Evolutionary conservation across 30 jellyfish, hydroid and myxozoan species (phyloP), one percentile per base, ranked within the genome.

Genomic region (Aurelia coerulea): DNA sequence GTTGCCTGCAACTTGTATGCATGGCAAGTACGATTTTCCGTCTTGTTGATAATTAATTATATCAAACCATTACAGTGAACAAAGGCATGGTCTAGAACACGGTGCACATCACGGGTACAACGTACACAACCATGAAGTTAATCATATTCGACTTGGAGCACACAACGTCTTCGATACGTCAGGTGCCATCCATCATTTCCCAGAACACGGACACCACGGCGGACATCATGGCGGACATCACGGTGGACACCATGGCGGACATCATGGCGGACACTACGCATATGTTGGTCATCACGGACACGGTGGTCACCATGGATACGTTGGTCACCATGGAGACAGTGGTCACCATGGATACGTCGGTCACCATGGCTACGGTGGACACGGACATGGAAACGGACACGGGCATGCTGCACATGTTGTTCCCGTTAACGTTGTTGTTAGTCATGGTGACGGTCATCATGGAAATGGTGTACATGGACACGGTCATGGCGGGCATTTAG

Each of bases 141-240:
- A 59, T 18, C 62, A 58, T 18, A 33, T 10, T 46, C 67, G 39
- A 41, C 73, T 67, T 10, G 68, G 70, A 4, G 32, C 70, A 16
- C 68, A 37, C 42, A 56, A 79, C 10, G 64, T 79, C 10, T 12
- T 37, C 34, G 89, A 79, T 17, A 35, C 79, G 2, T 58, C 34
- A 17, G 66, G 80, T 3, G 80, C 89, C 51, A 39, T 62, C 56
- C 79, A 79, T 51, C 74, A 64, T 10, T 65, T 65, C 74, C 82
- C 75, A 64, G 56, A 51, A 68, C 84, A 81, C 37, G 93, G 86
- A 62, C 92, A 83, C 50, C 78, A 69, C 35, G 86, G 92, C 73
- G 81, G 86, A 58, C 79, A 67, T 33, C 91, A 81, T 70, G 79
- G 79, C 68, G 79, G 79, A 59, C 51, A 29, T 5, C 81, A 80